These are phyloP conservation scores for Ormyrus thymus DNA, from an alignment of 2,888 invertebrate genomes.

Conservation along the genomic window DNA sequence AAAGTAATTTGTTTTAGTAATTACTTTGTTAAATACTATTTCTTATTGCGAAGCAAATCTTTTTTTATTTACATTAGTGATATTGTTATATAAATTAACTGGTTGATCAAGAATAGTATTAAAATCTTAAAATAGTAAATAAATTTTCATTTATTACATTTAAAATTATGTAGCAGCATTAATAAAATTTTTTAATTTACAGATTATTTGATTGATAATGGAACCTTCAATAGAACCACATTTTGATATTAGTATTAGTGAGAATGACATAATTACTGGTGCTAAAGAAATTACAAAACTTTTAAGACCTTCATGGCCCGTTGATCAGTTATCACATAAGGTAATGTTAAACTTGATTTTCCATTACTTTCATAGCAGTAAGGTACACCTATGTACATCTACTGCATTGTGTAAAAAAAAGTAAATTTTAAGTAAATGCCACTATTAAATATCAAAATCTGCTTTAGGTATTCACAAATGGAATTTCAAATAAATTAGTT, in stretches of 20 bases:
- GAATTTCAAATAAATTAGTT: slow-evolving; percentile 94
- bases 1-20: no score
- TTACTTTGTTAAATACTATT: no score
- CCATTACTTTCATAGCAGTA: background rate
- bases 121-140: no score
- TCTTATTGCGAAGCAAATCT: no score
- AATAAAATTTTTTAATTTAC: background rate
- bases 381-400: no score
- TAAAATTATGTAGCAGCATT: no score
- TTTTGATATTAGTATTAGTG: slow-evolving; percentile 81
- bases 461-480: slow-evolving; percentile 91
- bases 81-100: no score
- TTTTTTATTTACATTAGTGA: no score
- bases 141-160: no score
- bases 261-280: slow-evolving; percentile 81
- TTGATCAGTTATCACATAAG: slow-evolving; percentile 82
- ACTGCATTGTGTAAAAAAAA: background rate
- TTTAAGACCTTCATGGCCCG: slow-evolving; percentile 84
- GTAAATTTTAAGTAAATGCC: no score
- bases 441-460: background rate
- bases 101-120: no score
- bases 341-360: slow-evolving; percentile 74
- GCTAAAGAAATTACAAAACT: slow-evolving; percentile 81
- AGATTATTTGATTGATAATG: slow-evolving; percentile 27
- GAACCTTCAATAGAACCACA: slow-evolving; percentile 66